Percentiles rank a stretch among this genome's conserved stretches.
These are phyloP conservation scores for Dinothrombium tinctorium DNA, from an alignment of 1,140 invertebrate genomes.

Conservation along the genomic window DNA sequence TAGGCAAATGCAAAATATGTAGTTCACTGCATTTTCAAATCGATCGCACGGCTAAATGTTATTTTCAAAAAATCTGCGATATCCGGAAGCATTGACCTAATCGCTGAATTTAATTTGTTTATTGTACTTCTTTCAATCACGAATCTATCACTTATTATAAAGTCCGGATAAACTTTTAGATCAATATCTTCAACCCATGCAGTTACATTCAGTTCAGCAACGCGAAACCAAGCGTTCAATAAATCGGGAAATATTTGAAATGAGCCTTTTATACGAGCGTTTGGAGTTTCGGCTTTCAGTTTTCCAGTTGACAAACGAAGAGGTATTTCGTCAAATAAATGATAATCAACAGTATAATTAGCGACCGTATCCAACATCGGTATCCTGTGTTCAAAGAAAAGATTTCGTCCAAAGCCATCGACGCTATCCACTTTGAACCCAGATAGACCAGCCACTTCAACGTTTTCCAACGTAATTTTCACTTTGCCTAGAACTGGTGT, in stretches of 20 bases:
- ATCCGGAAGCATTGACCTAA: background rate
- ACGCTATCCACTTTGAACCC: conserved; percentile 1
- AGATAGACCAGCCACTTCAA: conserved; percentile 2
- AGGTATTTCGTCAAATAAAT: conserved; percentile 5
- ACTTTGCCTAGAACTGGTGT: conserved; percentile 5
- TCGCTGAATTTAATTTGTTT: background rate
- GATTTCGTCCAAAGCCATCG: background rate
- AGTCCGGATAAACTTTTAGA: conserved; percentile 1
- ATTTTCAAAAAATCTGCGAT: background rate
- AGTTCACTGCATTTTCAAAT: conserved; percentile 1
- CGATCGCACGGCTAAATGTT: conserved; percentile 3
- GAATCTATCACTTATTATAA: conserved; percentile 1
- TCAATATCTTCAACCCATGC: background rate
- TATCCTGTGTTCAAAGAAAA: conserved; percentile 1
- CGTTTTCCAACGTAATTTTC: background rate
- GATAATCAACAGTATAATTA: conserved; percentile 6
- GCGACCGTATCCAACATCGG: conserved; percentile 1
- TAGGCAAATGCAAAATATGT: background rate
- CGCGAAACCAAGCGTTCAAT: conserved; percentile 1
- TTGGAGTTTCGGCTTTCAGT: conserved; percentile 1
- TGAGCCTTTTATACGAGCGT: conserved; percentile 3
- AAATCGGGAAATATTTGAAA: conserved; percentile 4
- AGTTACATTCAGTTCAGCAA: conserved; percentile 2
- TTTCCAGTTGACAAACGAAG: background rate
- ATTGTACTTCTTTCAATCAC: background rate